Evolutionary conservation across 1,140 invertebrate species (phyloP).

Genomic region (Brachionus plicatilis): DNA sequence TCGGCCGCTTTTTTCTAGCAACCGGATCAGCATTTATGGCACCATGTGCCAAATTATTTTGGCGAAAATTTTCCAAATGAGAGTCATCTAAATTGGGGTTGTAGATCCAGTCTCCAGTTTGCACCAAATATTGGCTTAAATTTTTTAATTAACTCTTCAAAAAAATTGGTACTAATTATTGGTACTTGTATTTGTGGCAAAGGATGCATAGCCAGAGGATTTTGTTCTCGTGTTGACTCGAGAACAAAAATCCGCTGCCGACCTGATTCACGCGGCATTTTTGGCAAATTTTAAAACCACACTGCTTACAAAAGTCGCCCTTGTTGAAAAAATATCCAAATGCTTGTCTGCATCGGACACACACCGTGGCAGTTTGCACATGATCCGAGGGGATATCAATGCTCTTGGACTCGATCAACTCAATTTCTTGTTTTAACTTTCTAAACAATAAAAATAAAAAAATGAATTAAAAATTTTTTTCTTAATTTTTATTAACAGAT

Average conservation of each 20-base stretch:
- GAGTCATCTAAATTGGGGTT: not conserved
- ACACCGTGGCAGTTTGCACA: slow-evolving; percentile 43
- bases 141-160: not conserved
- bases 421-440: slow-evolving; percentile 34
- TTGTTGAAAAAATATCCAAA: slow-evolving; percentile 46
- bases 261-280: slow-evolving; percentile 42
- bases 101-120: slow-evolving; percentile 32
- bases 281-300: slow-evolving; percentile 45
- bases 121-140: slow-evolving; percentile 20
- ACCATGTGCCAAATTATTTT: not conserved
- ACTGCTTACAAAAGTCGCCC: slow-evolving; percentile 45
- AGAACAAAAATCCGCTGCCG: not conserved
- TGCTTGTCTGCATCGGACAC: slow-evolving; percentile 44
- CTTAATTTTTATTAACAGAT: not conserved
- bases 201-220: slow-evolving; percentile 13
- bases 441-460: not conserved
- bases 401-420: slow-evolving; percentile 30
- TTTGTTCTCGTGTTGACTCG: not conserved
- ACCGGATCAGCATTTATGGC: no score
- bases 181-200: slow-evolving; percentile 36
- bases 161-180: not conserved
- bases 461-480: not conserved
- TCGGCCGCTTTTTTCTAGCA: not conserved
- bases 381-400: slow-evolving; percentile 31
- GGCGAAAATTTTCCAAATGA: not conserved